A percentile compares a stretch with the other conserved stretches of the same genome.
These are phyloP conservation scores for Garrulus glandarius DNA, from an alignment of 2,797 vertebrate species.

Conservation along the genomic window DNA sequence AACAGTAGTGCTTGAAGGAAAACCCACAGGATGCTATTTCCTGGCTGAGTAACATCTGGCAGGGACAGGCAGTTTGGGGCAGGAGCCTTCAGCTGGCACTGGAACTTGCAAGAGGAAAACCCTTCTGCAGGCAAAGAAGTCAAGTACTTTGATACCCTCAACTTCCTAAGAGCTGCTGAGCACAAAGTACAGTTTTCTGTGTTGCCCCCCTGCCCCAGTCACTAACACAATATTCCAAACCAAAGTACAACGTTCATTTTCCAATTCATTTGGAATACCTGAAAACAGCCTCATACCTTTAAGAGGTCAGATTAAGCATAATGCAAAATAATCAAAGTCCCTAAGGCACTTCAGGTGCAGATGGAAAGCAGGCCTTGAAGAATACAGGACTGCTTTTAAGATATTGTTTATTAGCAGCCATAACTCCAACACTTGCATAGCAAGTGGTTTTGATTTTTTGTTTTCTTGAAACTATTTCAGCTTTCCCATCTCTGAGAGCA, in stretches of 20 bases:
- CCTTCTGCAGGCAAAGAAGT: background rate
- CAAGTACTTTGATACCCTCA: background rate
- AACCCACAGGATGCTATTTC: background rate
- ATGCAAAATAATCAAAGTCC: background rate
- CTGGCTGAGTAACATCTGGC: background rate
- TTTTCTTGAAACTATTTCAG: background rate
- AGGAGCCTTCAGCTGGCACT: background rate
- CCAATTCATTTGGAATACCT: background rate
- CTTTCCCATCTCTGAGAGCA: background rate
- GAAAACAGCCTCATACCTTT: background rate
- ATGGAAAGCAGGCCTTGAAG: background rate
- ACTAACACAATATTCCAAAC: background rate
- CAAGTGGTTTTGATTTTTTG: background rate
- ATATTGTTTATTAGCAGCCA: background rate
- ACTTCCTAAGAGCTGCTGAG: background rate
- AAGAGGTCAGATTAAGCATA: background rate
- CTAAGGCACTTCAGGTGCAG: background rate
- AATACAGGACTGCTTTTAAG: background rate
- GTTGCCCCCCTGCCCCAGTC: background rate
- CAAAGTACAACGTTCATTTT: background rate
- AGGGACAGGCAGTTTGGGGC: background rate
- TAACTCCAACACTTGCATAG: background rate
- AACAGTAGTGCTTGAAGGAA: background rate
- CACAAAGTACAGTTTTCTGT: background rate
- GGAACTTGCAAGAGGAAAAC: background rate